Evolutionary conservation across 2,888 invertebrate genomes (phyloP).

Genomic region (Sialis lutaria): DNA sequence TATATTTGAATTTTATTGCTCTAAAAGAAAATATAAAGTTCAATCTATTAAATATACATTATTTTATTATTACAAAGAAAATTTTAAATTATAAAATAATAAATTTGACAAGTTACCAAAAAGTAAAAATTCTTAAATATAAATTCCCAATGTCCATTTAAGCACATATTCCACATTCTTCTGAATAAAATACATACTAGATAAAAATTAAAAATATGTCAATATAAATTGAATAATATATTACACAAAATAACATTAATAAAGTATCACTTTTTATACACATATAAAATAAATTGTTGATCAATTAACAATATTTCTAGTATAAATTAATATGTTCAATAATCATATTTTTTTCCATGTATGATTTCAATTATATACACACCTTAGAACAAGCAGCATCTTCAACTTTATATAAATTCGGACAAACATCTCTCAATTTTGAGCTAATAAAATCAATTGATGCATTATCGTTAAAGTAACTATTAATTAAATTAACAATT

Average conservation of each 20-base stretch:
- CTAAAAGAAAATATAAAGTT: background rate
- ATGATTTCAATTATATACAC: slow-evolving; percentile 9
- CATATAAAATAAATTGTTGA: too few relatives aligned
- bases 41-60: background rate
- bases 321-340: too few relatives aligned
- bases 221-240: background rate
- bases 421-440: slow-evolving; percentile 77
- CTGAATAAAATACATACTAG: too few relatives aligned
- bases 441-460: slow-evolving; percentile 82
- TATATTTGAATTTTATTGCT: slow-evolving; percentile 7
- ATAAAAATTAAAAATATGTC: too few relatives aligned
- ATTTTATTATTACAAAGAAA: background rate
- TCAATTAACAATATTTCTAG: too few relatives aligned
- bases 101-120: too few relatives aligned
- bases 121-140: too few relatives aligned
- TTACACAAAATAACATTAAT: background rate
- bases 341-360: background rate
- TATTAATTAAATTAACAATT: slow-evolving; percentile 71
- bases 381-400: slow-evolving; percentile 94
- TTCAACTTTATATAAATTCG: slow-evolving; percentile 82
- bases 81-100: too few relatives aligned
- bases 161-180: too few relatives aligned
- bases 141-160: too few relatives aligned
- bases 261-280: too few relatives aligned
- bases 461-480: slow-evolving; percentile 89